Evolutionary conservation across 2,113 vertebrate genomes (phyloP).

Genomic region (Struthidea cinerea): DNA sequence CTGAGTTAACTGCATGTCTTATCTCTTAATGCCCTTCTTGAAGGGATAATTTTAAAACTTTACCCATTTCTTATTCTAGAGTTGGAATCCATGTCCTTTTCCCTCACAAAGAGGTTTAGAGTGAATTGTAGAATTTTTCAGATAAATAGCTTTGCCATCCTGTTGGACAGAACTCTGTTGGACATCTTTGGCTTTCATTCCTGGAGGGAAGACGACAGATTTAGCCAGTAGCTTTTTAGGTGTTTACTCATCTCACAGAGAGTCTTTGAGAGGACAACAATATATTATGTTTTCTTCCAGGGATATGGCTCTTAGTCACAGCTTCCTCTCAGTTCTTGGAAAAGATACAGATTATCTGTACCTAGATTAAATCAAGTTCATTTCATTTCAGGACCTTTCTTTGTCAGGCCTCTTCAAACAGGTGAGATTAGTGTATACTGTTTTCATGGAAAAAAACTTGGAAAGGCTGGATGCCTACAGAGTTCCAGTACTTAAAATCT

Average conservation of each 20-base stretch:
- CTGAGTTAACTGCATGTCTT: not conserved
- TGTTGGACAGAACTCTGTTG: not conserved
- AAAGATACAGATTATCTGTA: not conserved
- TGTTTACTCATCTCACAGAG: not conserved
- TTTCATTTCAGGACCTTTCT: not conserved
- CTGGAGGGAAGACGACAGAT: not conserved
- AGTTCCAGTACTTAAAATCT: not conserved
- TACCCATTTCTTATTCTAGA: not conserved
- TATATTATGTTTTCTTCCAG: not conserved
- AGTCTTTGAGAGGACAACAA: not conserved
- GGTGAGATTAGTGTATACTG: not conserved
- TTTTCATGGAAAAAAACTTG: not conserved
- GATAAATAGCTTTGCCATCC: not conserved
- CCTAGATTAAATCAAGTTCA: not conserved
- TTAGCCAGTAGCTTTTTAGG: not conserved
- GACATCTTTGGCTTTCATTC: not conserved
- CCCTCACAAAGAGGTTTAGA: not conserved
- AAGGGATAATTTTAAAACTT: not conserved
- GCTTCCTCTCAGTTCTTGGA: not conserved
- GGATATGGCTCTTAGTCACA: not conserved
- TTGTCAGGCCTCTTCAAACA: not conserved
- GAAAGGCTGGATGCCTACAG: not conserved
- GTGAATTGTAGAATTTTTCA: not conserved
- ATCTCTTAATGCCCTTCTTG: not conserved
- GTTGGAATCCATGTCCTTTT: not conserved